Evolutionary conservation across 2,113 vertebrate species (phyloP).

Genomic region (Gymnocephalus cernua): DNA sequence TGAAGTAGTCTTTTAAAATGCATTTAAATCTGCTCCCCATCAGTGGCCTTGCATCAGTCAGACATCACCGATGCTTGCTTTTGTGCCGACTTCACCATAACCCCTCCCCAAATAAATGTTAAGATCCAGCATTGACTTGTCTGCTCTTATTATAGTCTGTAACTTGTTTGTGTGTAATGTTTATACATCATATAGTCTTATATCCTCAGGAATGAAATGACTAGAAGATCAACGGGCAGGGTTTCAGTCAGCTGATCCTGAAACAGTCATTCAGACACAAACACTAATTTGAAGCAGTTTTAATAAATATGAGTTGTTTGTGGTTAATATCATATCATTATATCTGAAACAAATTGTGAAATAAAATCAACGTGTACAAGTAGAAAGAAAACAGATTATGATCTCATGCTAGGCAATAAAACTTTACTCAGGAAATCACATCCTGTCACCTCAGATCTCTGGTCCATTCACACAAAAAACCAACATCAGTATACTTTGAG

Average conservation of each 20-base stretch:
- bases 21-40: neutral
- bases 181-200: neutral
- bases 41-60: neutral
- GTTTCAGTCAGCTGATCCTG: neutral
- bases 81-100: neutral
- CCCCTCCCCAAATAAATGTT: slow-evolving; percentile 21
- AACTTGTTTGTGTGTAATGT: neutral
- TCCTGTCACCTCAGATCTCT: slow-evolving; percentile 29
- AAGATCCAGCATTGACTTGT: neutral
- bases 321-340: slow-evolving; percentile 78
- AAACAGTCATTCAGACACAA: slow-evolving; percentile 13
- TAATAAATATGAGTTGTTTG: slow-evolving; percentile 79
- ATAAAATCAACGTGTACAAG: slow-evolving; percentile 57
- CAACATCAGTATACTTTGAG: slow-evolving; percentile 31
- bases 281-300: slow-evolving; percentile 70
- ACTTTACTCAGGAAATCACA: slow-evolving; percentile 40
- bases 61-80: neutral
- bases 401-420: slow-evolving; percentile 69
- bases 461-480: slow-evolving; percentile 29
- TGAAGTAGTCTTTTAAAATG: neutral
- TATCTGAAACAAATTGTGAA: slow-evolving; percentile 65
- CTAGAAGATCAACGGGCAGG: neutral
- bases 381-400: slow-evolving; percentile 63
- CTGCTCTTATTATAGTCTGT: neutral
- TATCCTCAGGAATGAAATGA: neutral